These are phyloP conservation scores for Tipula unca DNA, from an alignment of 2,888 invertebrate genomes.

Conservation along the genomic window DNA sequence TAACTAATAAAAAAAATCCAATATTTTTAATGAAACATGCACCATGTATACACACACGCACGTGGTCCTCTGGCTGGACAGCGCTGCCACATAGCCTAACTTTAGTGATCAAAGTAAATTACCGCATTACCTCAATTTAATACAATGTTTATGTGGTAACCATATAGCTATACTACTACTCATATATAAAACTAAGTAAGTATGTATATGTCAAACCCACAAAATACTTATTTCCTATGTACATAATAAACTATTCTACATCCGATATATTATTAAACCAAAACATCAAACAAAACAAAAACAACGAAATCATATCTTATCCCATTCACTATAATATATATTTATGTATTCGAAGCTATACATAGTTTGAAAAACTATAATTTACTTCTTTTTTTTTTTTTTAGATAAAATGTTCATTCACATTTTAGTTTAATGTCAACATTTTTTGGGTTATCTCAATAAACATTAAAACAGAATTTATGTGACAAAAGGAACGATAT, in stretches of 20 bases:
- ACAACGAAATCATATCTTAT: background rate
- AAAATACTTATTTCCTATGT: background rate
- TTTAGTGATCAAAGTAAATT: background rate
- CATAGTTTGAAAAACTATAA: background rate
- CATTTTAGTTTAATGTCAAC: background rate
- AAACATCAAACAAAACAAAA: background rate
- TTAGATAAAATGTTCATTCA: background rate
- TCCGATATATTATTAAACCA: background rate
- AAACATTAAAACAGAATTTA: background rate
- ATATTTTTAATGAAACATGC: no score
- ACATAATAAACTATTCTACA: background rate
- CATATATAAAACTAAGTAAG: background rate
- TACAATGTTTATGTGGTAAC: background rate
- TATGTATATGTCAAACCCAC: background rate
- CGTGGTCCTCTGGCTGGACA: background rate
- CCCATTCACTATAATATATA: background rate
- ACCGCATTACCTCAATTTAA: background rate
- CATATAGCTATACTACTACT: background rate
- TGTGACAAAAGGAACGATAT: background rate
- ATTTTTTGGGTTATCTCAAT: background rate
- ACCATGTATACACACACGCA: no score
- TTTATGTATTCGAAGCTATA: background rate
- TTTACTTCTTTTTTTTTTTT: background rate
- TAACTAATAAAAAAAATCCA: no score
- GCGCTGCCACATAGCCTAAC: background rate